Base-by-base conservation (phyloP, 2,888 invertebrate genomes). In the Temnothorax ravouxi region DNA sequence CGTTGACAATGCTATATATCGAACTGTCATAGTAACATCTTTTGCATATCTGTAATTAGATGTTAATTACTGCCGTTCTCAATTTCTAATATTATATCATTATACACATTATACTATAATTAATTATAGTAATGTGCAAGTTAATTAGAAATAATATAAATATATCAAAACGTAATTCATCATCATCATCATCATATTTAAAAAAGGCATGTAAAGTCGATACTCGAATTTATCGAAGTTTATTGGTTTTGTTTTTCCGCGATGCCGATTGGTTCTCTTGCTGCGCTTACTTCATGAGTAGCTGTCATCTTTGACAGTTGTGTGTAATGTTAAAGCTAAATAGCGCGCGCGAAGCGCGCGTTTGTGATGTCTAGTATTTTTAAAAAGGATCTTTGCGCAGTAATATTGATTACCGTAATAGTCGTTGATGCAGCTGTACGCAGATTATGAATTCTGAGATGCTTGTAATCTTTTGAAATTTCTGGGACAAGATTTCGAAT, bases 401-500 rank as follows among this genome's bases (percentile, higher is more conserved):
- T 25, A 25, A 72, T 38, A 18, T 88, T 34, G 13, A 34, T 75
- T 79, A 93, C 93, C 76, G 69, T 75, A 89, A 90, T 29, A 92
- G 50, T n/a, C 76, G 59, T 69, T 91, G 87, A 87, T 94, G 92
- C 6, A 90, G 85, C 3, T 61, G 67, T 38, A 92, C 81, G 41
- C 92, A 93, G 1, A 41, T 21, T 18, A 74, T 81, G 0, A 93
- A 74, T 1, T 92, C 85, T 0, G 29, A 18, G 1, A 71, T 50
- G 38, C 56, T 84, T 2, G 15, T 64, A 1, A 87, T 85, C 0
- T 34, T 15, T 0, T 66, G 66, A 5, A 94, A 79, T 52, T 90
- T 84, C 0, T 9, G 50, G 8, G 71, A 81, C 18, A 94, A 56
- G 3, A 93, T 88, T 52, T 94, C 92, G 41, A 93, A 83, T 82